phyloP scores from a whole-genome alignment of 2,888 invertebrate genomes.

The Pterostichus niger region DNA sequence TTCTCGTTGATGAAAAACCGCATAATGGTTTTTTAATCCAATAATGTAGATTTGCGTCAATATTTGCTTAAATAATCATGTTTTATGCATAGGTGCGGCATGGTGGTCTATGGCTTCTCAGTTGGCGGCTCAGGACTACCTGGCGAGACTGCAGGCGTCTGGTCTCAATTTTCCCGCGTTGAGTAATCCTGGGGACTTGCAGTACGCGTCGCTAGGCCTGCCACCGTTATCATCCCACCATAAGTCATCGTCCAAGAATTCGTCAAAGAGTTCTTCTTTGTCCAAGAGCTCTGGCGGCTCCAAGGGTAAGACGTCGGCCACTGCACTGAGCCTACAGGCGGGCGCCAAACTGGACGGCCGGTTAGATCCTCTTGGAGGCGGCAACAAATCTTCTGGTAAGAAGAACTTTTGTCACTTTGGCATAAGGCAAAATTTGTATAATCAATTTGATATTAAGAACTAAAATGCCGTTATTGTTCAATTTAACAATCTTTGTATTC shows the following conservation, averaged over 20 bases:
- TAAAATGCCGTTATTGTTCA: too few relatives aligned
- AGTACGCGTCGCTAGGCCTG: constrained; percentile 80
- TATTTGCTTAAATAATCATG: constrained; percentile 8
- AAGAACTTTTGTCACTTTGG: too few relatives aligned
- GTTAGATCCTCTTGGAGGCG: constrained; percentile 68
- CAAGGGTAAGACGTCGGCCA: constrained; percentile 71
- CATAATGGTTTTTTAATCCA: neutral
- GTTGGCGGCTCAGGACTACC: constrained; percentile 92
- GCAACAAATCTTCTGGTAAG: constrained; percentile 64
- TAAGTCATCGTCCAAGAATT: constrained; percentile 70
- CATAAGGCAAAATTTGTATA: too few relatives aligned
- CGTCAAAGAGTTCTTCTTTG: constrained; percentile 71
- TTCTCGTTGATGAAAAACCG: neutral
- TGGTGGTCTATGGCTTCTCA: constrained; percentile 97
- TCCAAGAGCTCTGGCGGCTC: constrained; percentile 67
- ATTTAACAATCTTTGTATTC: too few relatives aligned
- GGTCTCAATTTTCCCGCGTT: constrained; percentile 84
- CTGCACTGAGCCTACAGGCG: constrained; percentile 68
- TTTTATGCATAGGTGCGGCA: constrained; percentile 83
- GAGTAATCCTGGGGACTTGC: constrained; percentile 81
- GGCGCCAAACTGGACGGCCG: constrained; percentile 71
- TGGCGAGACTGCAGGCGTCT: constrained; percentile 89
- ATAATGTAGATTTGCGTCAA: neutral
- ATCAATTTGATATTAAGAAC: too few relatives aligned
- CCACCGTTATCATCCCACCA: constrained; percentile 77